A percentile compares a stretch with the other conserved stretches of the same genome.
These are phyloP conservation scores for Eulemur rubriventer DNA, from an alignment of 2,797 vertebrate genomes.

Conservation along the genomic window DNA sequence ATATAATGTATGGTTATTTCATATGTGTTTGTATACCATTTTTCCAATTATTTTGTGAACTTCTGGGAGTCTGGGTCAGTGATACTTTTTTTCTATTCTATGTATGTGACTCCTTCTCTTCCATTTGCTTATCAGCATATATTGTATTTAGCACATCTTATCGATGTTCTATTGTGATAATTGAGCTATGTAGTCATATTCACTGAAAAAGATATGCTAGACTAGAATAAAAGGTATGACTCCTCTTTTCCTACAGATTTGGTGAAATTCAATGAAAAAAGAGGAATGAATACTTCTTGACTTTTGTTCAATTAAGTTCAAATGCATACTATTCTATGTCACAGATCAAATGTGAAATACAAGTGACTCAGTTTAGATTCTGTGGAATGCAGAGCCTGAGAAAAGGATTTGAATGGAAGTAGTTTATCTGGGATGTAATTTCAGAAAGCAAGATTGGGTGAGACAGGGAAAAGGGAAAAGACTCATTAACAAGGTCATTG, in stretches of 20 bases:
- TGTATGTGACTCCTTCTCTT: background rate
- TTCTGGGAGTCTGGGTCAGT: background rate
- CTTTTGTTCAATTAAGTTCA: background rate
- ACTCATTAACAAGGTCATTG: background rate
- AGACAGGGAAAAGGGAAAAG: background rate
- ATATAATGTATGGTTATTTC: background rate
- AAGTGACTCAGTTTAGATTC: background rate
- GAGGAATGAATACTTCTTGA: background rate
- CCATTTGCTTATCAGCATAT: background rate
- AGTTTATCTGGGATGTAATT: background rate
- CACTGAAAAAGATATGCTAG: background rate
- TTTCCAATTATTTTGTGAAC: background rate
- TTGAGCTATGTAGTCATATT: background rate
- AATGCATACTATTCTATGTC: background rate
- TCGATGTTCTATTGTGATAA: background rate
- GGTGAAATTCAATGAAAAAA: background rate
- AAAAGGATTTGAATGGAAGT: background rate
- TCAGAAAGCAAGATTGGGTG: background rate
- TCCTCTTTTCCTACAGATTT: background rate
- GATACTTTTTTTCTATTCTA: background rate
- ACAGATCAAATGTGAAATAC: conserved; percentile 8
- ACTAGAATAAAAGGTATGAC: background rate
- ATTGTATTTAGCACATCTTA: background rate
- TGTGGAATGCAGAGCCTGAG: background rate
- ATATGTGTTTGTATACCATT: background rate